Evolutionary conservation across 2,797 vertebrate genomes (phyloP).

Genomic region (Eleutherodactylus coqui): DNA sequence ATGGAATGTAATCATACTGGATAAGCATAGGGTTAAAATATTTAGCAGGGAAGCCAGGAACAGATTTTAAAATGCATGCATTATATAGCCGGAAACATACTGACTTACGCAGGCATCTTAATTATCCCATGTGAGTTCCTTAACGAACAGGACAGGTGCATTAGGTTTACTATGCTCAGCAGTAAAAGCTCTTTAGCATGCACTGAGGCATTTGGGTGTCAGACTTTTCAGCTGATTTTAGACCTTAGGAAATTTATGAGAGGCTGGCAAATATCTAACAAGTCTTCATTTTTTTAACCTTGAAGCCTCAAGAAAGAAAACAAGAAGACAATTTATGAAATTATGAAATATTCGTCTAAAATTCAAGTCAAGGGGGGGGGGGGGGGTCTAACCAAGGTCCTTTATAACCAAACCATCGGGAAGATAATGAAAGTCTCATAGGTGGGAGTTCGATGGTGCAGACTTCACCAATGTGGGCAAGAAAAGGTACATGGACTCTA

Average conservation of each 20-base stretch:
- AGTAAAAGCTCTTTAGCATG: constrained; percentile 54
- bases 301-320: constrained; percentile 1
- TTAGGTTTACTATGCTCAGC: constrained; percentile 47
- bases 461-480: too few relatives aligned
- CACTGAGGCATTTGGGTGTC: constrained; percentile 39
- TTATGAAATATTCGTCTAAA: too few relatives aligned
- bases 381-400: not conserved
- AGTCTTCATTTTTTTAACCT: constrained; percentile 36
- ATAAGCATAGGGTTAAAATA: constrained; percentile 48
- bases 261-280: constrained; percentile 12
- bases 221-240: constrained; percentile 46
- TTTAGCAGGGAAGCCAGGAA: constrained; percentile 31
- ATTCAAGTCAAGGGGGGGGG: too few relatives aligned
- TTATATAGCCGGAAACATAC: constrained; percentile 44
- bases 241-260: constrained; percentile 43
- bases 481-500: too few relatives aligned
- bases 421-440: not conserved
- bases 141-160: constrained; percentile 50
- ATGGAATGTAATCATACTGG: not conserved
- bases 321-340: too few relatives aligned
- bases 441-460: not conserved
- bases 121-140: constrained; percentile 55
- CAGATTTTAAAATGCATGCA: constrained; percentile 38
- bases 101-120: constrained; percentile 34
- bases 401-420: too few relatives aligned